Conservation (phyloP, 2,888 invertebrate species). For the Drosophila anomalata region DNA sequence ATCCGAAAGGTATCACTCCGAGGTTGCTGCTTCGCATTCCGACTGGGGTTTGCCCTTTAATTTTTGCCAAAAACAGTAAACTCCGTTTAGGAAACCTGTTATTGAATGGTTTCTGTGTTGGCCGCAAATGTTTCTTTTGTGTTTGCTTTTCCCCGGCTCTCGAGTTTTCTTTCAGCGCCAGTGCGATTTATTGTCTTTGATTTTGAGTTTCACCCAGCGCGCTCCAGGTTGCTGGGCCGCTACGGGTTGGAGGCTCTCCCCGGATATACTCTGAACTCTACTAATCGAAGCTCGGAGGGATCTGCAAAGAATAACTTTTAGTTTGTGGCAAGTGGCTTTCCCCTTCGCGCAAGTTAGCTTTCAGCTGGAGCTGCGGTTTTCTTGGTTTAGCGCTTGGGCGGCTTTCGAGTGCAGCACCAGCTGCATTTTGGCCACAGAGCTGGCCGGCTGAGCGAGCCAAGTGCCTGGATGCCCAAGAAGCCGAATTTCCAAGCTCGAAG, state of each 20-base stretch:
- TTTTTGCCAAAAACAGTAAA: conserved; percentile 11
- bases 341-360: conserved; percentile 2
- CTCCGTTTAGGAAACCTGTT: conserved; percentile 5
- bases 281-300: neutral
- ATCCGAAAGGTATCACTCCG: no score
- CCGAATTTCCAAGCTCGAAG: neutral
- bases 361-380: conserved; percentile 46
- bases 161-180: neutral
- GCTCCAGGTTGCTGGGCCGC: neutral
- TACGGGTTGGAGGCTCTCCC: neutral
- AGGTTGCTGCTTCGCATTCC: conserved; percentile 9
- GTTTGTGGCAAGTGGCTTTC: conserved; percentile 22
- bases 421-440: conserved; percentile 37
- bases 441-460: conserved; percentile 12
- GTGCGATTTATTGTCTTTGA: neutral
- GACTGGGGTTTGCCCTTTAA: conserved; percentile 24
- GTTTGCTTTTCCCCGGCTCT: neutral
- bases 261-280: conserved; percentile 5
- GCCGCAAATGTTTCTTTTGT: neutral
- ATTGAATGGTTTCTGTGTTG: neutral
- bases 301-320: neutral
- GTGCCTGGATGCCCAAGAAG: no score
- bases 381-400: conserved; percentile 55
- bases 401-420: conserved; percentile 43
- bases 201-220: neutral